Conservation (phyloP, 2,888 invertebrate genomes). For the Idaea dimidiata region DNA sequence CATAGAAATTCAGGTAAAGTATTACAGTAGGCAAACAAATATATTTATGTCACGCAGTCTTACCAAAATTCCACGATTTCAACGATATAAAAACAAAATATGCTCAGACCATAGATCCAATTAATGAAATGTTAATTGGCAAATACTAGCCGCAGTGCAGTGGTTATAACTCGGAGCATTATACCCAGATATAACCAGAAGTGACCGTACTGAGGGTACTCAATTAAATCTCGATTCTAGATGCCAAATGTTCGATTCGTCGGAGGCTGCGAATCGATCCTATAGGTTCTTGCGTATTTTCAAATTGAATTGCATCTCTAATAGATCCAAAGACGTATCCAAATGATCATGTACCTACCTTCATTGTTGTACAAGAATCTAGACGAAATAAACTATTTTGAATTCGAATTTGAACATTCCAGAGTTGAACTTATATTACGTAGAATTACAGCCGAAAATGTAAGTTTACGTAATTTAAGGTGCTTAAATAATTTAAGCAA, state of each 20-base stretch:
- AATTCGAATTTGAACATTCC: no score
- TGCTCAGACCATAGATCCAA: constrained; percentile 12
- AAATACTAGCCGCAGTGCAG: constrained; percentile 2
- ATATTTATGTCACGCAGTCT: neutral
- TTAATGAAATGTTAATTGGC: constrained; percentile 14
- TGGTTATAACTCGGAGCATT: neutral
- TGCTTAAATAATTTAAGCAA: no score
- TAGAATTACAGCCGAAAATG: no score
- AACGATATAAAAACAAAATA: neutral
- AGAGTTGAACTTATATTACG: no score
- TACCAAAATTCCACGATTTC: neutral
- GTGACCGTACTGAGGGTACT: neutral
- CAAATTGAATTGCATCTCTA: neutral
- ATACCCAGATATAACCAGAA: constrained; percentile 14
- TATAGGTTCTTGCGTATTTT: neutral
- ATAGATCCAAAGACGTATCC: no score
- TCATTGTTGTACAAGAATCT: no score
- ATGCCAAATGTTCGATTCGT: neutral
- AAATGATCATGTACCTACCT: no score
- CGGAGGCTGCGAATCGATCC: neutral
- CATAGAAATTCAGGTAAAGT: neutral
- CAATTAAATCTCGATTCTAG: constrained; percentile 1
- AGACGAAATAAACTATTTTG: no score
- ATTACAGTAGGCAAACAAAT: neutral
- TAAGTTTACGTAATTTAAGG: no score